Evolutionary conservation across 2,888 invertebrate genomes (phyloP), one percentile per base, ranked within the genome.

Genomic region (Tenthredo distinguenda): DNA sequence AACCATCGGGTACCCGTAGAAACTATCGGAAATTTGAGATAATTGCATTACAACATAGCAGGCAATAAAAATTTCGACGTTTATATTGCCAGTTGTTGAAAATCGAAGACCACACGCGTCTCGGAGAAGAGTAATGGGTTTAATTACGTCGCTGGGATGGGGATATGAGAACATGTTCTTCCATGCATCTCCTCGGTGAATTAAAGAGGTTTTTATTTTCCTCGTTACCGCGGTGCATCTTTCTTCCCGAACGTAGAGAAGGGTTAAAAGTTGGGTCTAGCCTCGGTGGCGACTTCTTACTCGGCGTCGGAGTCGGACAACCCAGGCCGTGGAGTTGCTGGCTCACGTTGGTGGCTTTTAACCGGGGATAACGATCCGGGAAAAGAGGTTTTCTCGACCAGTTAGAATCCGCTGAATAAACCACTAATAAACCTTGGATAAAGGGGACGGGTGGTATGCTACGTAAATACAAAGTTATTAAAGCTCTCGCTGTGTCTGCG

Each of bases 201-300:
- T 74, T 43, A 43, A 74, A 74, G 43, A 43, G 40, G 26, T 74
- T 68, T 74, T 74, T 15, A 12, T 26, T 74, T 40, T 21, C 21
- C 74, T 12, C 18, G 12, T 40, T 74, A 21, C 10, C 15, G 31
- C 34, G 21, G 18, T 50, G 26, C 31, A 77, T 77, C 50, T 77
- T 31, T 47, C 31, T 18, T 50, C n/a, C 18, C 55, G 50, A 31
- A 50, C 50, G 47, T 31, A 77, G 12, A 50, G 77, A 77, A 50
- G 50, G 55, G 26, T 50, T 77, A 55, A 50, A 77, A 77, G 77
- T 77, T 50, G 85, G 86, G 88, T 87, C 88, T 89, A 90, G 89
- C 85, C 90, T 87, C 85, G 62, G 84, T 86, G 89, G 88, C 90
- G 90, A 88, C 90, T 88, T 88, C 84, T n/a, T 55, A n/a, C 86